phyloP scores from a whole-genome alignment of 37 sponge, comb jelly and placozoan species.

The Chondrilla cf. caribensis region DNA sequence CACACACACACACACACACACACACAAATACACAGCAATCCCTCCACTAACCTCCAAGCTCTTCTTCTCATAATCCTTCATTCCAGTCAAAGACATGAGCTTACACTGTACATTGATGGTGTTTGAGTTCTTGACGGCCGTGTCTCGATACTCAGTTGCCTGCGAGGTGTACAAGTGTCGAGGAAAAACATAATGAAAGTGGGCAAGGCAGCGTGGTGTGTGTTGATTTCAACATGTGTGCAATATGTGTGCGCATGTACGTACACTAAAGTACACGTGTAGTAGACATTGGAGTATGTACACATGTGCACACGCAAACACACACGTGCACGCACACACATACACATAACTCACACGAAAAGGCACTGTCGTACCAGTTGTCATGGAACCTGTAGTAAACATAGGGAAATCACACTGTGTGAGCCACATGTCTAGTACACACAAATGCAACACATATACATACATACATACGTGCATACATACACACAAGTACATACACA shows the following conservation, averaged over 20 bases:
- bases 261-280: no score
- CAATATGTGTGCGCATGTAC: no score
- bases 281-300: no score
- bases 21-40: no score
- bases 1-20: neutral
- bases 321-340: no score
- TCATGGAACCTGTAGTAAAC: neutral
- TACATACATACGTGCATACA: neutral
- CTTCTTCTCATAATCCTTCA: slow-evolving; percentile 79
- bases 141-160: slow-evolving; percentile 56
- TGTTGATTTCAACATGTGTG: no score
- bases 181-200: neutral
- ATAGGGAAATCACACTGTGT: no score
- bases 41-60: slow-evolving; percentile 71
- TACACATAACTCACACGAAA: neutral
- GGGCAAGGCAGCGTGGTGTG: no score
- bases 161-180: neutral
- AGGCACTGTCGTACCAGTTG: neutral
- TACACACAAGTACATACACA: neutral
- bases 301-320: no score
- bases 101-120: slow-evolving; percentile 46
- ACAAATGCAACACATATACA: neutral
- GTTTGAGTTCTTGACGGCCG: slow-evolving; percentile 54
- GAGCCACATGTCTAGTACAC: no score
- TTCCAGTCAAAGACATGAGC: slow-evolving; percentile 71